Evolutionary conservation across 2,113 vertebrate genomes (phyloP).

Genomic region (Pogonocichla stellata): DNA sequence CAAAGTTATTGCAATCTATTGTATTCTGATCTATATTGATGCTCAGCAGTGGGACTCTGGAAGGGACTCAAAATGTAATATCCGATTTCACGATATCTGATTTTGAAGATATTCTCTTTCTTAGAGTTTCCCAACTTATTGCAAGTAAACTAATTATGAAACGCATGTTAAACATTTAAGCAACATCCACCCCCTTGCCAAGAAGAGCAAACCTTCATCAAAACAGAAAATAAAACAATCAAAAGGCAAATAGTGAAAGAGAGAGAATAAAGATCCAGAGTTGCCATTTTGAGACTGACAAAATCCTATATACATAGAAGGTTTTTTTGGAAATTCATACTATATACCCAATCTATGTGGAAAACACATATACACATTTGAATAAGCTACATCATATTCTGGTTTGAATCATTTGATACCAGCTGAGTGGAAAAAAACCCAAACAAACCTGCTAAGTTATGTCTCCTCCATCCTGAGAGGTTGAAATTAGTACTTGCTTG

Average conservation of each 20-base stretch:
- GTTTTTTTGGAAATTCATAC: not conserved
- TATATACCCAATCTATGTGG: not conserved
- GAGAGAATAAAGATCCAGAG: not conserved
- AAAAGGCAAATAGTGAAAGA: not conserved
- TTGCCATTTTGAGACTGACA: not conserved
- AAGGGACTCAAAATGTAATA: not conserved
- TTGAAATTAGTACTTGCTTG: not conserved
- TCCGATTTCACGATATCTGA: not conserved
- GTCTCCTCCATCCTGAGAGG: not conserved
- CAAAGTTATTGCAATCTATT: not conserved
- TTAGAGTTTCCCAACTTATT: not conserved
- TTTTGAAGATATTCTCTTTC: not conserved
- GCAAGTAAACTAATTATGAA: not conserved
- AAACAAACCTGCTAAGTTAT: not conserved
- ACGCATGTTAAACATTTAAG: fast-evolving
- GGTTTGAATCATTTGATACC: not conserved
- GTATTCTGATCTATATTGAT: not conserved
- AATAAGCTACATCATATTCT: not conserved
- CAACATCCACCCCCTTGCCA: fast-evolving
- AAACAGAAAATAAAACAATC: not conserved
- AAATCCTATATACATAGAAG: not conserved
- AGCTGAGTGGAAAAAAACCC: not conserved
- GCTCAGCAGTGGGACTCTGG: not conserved
- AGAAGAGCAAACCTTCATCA: not conserved
- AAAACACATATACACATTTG: not conserved